phyloP scores from a whole-genome alignment of 64 coral and sea anemone genomes.

The Stichodactyla mertensii region DNA sequence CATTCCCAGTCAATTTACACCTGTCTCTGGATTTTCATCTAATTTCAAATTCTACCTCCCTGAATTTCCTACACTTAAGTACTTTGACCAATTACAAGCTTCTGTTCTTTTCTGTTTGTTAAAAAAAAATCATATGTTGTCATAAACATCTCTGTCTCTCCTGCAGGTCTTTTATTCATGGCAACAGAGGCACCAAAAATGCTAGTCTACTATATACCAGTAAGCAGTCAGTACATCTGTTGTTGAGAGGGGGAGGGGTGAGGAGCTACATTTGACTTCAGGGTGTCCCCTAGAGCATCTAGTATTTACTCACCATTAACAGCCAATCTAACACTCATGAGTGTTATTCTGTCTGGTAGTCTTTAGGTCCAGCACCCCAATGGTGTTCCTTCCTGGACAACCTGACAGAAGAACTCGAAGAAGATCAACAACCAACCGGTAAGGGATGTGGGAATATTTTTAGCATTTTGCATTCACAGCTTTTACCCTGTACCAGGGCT shows the following conservation, averaged over 20 bases:
- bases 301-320: too few relatives aligned
- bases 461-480: neutral
- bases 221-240: constrained; percentile 17
- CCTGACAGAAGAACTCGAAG: constrained; percentile 94
- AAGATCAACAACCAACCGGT: constrained; percentile 92
- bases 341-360: constrained; percentile 18
- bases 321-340: neutral
- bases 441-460: neutral
- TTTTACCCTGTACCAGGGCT: too few relatives aligned
- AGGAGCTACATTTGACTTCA: too few relatives aligned
- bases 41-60: too few relatives aligned
- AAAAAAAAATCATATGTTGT: too few relatives aligned
- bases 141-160: neutral
- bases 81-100: neutral
- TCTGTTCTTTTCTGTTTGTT: neutral
- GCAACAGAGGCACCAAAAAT: constrained; percentile 95
- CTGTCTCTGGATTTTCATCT: too few relatives aligned
- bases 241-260: too few relatives aligned
- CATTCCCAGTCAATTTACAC: too few relatives aligned
- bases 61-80: too few relatives aligned
- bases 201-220: constrained; percentile 96
- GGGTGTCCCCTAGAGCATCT: too few relatives aligned
- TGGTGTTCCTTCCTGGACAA: constrained; percentile 98
- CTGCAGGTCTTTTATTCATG: constrained; percentile 87
- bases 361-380: constrained; percentile 85